Conservation (phyloP, 2,797 vertebrate genomes). For the Varecia variegata region DNA sequence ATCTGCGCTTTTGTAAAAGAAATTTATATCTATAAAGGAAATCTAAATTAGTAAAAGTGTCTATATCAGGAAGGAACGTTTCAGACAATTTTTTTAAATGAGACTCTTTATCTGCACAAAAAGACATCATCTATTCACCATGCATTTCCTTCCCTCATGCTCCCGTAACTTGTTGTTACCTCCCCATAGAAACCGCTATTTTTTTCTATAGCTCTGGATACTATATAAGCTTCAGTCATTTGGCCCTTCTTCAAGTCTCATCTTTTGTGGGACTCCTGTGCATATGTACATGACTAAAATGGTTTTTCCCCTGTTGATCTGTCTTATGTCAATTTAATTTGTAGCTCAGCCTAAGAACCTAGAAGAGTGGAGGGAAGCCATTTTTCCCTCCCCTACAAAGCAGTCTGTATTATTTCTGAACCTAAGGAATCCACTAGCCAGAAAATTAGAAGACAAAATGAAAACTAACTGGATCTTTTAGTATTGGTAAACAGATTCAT, state of each 20-base stretch:
- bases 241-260: neutral
- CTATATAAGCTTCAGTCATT: neutral
- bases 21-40: neutral
- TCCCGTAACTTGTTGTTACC: neutral
- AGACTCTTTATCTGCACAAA: neutral
- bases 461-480: conserved; percentile 27
- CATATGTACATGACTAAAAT: neutral
- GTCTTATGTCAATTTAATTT: neutral
- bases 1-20: neutral
- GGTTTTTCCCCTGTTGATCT: neutral
- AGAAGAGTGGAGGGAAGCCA: neutral
- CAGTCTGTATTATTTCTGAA: neutral
- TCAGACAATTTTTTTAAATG: neutral
- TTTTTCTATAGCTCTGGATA: neutral
- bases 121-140: neutral
- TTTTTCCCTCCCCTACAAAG: neutral
- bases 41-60: neutral
- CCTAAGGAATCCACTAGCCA: neutral
- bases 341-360: neutral
- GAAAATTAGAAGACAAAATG: conserved; percentile 14
- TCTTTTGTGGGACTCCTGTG: neutral
- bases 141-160: neutral
- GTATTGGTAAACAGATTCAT: neutral
- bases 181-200: neutral
- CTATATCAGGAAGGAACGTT: neutral